Base-by-base conservation (phyloP, 2,888 invertebrate species). In the Drosophila hawaiiensis region DNA sequence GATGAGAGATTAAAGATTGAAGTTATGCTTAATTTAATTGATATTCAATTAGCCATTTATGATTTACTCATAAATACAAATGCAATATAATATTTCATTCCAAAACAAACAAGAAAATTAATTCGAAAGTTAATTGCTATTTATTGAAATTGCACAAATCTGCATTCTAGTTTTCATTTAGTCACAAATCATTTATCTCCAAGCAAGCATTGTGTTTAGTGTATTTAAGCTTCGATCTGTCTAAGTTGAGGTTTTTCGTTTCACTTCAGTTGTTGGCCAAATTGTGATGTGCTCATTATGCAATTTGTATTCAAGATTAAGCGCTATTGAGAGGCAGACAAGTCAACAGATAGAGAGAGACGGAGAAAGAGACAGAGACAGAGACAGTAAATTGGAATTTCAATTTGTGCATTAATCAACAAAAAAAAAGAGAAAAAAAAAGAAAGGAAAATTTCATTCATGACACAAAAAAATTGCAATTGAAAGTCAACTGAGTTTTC, bases 401-500 rank as follows among this genome's bases (percentile, higher is more conserved):
- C 50, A 63, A 61, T 61, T 49, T 54, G 41, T 49, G 53, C 41
- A 47, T 73, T 60, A 72, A 73, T 61, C 52, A 70, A 66, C n/a
- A 41, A 25, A 10, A 19, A 6, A 31, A 19, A 3, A 22, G 7
- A 9, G 3, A 55, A 66, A 60, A 41, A 19, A 7, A 37, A 14
- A 10, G 28, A n/a, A 25, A 10, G 25, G 29, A 25, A 72, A 76
- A 53, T 65, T 55, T 39, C 37, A 80, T 64, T 49, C 50, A 70
- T 28, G 37, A 33, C 43, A 55, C 16, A 25, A 35, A 29, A 29
- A 68, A 64, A 66, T 73, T 76, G 84, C 83, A 76, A 85, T 85
- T 88, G 75, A 54, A 74, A 75, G 55, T 49, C 63, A 68, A 77
- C 68, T 68, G 72, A 83, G 62, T 80, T 85, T 79, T 68, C 55